These are phyloP conservation scores for Pristis pectinata DNA, from an alignment of 2,797 vertebrate genomes.

Conservation along the genomic window DNA sequence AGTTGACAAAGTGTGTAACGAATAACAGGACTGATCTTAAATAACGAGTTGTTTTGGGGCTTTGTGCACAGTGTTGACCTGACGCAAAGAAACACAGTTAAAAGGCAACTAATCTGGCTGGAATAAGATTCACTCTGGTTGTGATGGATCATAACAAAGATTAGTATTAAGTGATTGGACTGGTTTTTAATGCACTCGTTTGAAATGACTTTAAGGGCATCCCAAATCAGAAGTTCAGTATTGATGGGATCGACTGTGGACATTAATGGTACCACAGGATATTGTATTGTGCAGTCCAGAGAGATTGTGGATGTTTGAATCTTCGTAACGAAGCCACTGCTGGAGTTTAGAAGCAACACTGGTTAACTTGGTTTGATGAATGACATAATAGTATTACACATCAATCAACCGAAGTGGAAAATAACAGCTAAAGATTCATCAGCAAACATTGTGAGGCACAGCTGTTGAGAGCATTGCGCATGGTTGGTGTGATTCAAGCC, in stretches of 20 bases:
- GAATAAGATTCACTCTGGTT: neutral
- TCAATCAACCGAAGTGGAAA: neutral
- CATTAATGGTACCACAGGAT: neutral
- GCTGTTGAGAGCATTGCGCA: neutral
- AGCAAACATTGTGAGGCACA: neutral
- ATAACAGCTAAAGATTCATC: neutral
- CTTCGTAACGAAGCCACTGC: neutral
- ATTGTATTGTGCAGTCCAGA: neutral
- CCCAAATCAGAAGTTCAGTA: neutral
- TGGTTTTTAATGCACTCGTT: neutral
- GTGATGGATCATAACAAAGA: neutral
- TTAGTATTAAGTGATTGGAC: neutral
- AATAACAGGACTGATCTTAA: slow-evolving; percentile 16
- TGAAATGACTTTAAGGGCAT: neutral
- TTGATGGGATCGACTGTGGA: neutral
- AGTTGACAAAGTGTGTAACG: slow-evolving; percentile 9
- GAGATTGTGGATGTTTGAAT: neutral
- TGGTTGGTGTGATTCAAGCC: neutral
- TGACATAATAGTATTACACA: neutral
- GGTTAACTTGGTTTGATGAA: neutral
- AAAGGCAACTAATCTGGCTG: slow-evolving; percentile 6
- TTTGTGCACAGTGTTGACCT: neutral
- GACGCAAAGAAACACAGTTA: neutral
- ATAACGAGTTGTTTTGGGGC: slow-evolving; percentile 22
- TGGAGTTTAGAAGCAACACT: neutral